A percentile compares a stretch with the other conserved stretches of the same genome.
Evolutionary conservation across 1,140 invertebrate species (phyloP).

Genomic region (Harlomillsia oculata): DNA sequence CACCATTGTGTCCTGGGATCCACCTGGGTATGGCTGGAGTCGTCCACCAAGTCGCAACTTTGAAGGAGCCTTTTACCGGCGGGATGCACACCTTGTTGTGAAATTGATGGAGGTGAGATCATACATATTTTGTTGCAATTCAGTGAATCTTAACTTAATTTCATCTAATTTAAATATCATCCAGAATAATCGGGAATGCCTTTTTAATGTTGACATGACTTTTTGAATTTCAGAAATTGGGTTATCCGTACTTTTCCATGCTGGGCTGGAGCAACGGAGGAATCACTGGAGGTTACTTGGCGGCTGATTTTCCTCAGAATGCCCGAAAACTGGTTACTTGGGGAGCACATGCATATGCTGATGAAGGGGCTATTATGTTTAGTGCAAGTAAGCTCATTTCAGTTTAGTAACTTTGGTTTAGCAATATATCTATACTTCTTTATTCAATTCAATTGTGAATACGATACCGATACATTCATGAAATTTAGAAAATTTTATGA

Average conservation of each 20-base stretch:
- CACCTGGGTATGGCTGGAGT: conserved; percentile 78
- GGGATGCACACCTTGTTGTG: conserved; percentile 60
- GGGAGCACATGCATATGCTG: conserved; percentile 67
- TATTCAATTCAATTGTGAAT: no score
- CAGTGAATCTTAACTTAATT: neutral
- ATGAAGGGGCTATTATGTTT: conserved; percentile 54
- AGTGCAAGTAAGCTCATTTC: conserved; percentile 52
- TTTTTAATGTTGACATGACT: no score
- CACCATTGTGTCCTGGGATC: conserved; percentile 73
- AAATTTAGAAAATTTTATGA: no score
- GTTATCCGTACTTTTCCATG: conserved; percentile 59
- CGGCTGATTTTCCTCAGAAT: conserved; percentile 54
- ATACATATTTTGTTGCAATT: neutral
- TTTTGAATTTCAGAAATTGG: conserved; percentile 45
- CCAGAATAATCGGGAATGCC: no score
- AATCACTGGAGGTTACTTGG: conserved; percentile 53
- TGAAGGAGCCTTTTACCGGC: conserved; percentile 56
- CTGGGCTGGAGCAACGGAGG: conserved; percentile 85
- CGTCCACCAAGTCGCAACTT: conserved; percentile 64
- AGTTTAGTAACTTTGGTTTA: no score
- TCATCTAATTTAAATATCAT: neutral
- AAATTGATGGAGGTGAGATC: conserved; percentile 59
- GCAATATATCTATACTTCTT: no score
- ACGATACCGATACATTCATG: no score
- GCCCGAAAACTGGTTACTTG: conserved; percentile 65